Evolutionary conservation across 2,888 invertebrate genomes (phyloP).

Genomic region (Prosapia bicincta): DNA sequence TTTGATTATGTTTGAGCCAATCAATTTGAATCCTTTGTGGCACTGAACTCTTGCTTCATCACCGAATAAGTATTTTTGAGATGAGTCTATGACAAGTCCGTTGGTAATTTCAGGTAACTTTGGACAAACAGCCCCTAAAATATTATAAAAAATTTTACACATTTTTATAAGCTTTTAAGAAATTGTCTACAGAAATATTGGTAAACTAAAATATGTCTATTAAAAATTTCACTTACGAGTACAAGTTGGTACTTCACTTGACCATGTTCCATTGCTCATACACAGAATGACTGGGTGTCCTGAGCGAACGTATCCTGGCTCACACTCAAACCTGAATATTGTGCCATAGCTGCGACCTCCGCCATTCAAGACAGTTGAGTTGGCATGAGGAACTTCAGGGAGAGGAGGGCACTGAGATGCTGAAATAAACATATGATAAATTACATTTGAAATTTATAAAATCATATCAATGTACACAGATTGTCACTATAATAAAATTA

Average conservation of each 20-base stretch:
- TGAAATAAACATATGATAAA: no score
- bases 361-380: conserved; percentile 81
- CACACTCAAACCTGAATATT: conserved; percentile 88
- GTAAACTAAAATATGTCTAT: not conserved
- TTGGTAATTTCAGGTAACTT: conserved; percentile 78
- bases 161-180: not conserved
- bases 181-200: not conserved
- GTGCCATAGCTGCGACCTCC: conserved; percentile 91
- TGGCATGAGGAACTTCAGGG: conserved; percentile 82
- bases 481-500: no score
- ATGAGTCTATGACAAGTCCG: conserved; percentile 79
- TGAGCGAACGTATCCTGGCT: conserved; percentile 82
- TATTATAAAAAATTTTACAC: not conserved
- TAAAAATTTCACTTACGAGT: conserved; percentile 54
- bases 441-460: no score
- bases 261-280: conserved; percentile 96
- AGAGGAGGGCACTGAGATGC: conserved; percentile 89
- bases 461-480: no score
- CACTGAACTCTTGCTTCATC: conserved; percentile 92
- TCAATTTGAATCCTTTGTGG: conserved; percentile 83
- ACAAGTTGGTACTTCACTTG: conserved; percentile 84
- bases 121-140: conserved; percentile 61
- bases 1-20: conserved; percentile 70
- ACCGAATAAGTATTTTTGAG: conserved; percentile 74
- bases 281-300: conserved; percentile 89